phyloP scores from a whole-genome alignment of 2,797 vertebrate species.

The Notoglanidium macrostoma region DNA sequence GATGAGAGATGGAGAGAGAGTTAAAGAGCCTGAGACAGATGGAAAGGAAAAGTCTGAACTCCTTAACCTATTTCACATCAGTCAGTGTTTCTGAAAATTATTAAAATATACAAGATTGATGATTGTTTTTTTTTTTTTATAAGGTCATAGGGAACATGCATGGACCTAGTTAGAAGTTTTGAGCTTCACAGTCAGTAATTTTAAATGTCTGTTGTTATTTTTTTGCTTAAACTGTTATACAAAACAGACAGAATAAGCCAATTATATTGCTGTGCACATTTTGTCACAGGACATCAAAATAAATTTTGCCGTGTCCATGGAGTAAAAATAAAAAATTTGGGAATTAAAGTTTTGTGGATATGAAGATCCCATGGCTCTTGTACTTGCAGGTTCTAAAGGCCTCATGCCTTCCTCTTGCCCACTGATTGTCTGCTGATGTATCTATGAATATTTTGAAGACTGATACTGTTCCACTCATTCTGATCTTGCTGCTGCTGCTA shows the following conservation, averaged over 20 bases:
- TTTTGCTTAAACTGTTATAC: not conserved
- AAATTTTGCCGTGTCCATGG: conserved; percentile 11
- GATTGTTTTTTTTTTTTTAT: conserved; percentile 20
- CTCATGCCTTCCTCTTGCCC: conserved; percentile 33
- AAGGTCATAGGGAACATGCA: conserved; percentile 40
- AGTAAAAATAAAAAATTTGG: conserved; percentile 20
- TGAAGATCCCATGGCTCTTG: conserved; percentile 25
- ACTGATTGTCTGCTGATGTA: conserved; percentile 35
- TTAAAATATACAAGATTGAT: conserved; percentile 33
- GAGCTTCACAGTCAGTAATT: conserved; percentile 27
- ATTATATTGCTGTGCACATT: conserved; percentile 11
- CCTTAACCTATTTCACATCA: conserved; percentile 41
- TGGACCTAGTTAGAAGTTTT: conserved; percentile 38
- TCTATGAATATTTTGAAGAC: conserved; percentile 52
- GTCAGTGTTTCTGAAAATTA: conserved; percentile 40
- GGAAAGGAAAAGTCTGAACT: conserved; percentile 55
- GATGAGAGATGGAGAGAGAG: conserved; percentile 31
- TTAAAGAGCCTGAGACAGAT: conserved; percentile 43
- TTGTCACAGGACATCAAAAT: conserved; percentile 34
- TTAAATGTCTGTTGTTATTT: conserved; percentile 22
- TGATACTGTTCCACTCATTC: conserved; percentile 53
- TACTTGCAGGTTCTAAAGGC: conserved; percentile 35
- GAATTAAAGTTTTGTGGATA: conserved; percentile 26
- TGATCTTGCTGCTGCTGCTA: conserved; percentile 54
- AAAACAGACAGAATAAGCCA: not conserved